A percentile compares a stretch with the other conserved stretches of the same genome.
phyloP scores from a whole-genome alignment of 2,888 invertebrate genomes.

The Beris chalybata region DNA sequence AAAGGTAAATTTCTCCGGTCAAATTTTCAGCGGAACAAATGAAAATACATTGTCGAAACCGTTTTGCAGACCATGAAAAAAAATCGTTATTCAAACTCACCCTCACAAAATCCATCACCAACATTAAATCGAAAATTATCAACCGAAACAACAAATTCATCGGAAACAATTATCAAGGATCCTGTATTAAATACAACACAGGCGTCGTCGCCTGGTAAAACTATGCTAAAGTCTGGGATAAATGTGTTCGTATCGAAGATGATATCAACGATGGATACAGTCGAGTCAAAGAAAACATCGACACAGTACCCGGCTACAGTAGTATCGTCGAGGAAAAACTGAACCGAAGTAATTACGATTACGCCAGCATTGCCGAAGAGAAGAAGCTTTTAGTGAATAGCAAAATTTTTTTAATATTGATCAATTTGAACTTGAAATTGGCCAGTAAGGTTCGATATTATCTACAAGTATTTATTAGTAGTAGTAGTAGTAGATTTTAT shows the following conservation, averaged over 20 bases:
- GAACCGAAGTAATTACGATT: conserved; percentile 43
- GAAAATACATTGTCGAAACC: too few relatives aligned
- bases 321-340: conserved; percentile 33
- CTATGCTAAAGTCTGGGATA: conserved; percentile 55
- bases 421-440: too few relatives aligned
- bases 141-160: conserved; percentile 23
- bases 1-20: conserved; percentile 64
- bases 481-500: too few relatives aligned
- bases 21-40: neutral
- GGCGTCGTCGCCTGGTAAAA: conserved; percentile 50
- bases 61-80: conserved; percentile 54
- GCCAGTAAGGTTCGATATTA: too few relatives aligned
- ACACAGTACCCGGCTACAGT: conserved; percentile 37
- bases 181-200: conserved; percentile 41
- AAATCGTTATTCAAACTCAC: conserved; percentile 52
- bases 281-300: conserved; percentile 47
- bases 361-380: conserved; percentile 53
- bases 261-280: conserved; percentile 48
- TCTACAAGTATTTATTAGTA: too few relatives aligned
- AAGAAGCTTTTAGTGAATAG: conserved; percentile 15
- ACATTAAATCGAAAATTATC: conserved; percentile 46
- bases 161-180: conserved; percentile 39
- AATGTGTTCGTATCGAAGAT: conserved; percentile 42
- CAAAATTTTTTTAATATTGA: too few relatives aligned
- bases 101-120: conserved; percentile 53